Percentiles rank a stretch among this genome's conserved stretches.
Conservation (phyloP, 2,113 vertebrate genomes). For the Plestiodon gilberti region DNA sequence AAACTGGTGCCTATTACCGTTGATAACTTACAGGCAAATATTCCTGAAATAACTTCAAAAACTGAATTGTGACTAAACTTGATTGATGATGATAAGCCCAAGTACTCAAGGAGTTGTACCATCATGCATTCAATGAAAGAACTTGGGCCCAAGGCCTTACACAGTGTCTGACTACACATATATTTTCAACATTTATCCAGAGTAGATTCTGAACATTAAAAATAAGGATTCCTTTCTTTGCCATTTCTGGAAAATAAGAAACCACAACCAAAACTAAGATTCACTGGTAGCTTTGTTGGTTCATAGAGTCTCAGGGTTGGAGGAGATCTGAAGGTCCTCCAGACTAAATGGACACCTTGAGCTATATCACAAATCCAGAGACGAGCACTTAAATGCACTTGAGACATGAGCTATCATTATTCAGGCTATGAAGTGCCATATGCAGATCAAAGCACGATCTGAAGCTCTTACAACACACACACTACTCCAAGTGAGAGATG, state of each 20-base stretch:
- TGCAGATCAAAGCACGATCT: not conserved
- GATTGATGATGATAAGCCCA: not conserved
- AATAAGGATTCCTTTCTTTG: not conserved
- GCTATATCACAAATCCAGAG: not conserved
- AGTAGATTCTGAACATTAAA: not conserved
- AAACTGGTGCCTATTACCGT: not conserved
- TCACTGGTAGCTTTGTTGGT: not conserved
- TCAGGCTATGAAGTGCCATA: not conserved
- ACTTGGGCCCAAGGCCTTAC: not conserved
- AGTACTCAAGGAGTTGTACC: not conserved
- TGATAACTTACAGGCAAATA: not conserved
- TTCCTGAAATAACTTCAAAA: not conserved
- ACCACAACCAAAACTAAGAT: not conserved
- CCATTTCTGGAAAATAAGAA: not conserved
- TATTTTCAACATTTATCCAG: not conserved
- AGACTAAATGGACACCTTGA: not conserved
- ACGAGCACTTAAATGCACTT: not conserved
- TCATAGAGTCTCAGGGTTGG: not conserved
- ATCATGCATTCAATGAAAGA: not conserved
- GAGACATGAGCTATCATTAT: not conserved
- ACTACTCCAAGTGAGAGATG: too few species aligned
- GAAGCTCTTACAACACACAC: too few species aligned
- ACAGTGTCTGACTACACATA: not conserved
- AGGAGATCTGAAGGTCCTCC: not conserved
- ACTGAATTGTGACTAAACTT: not conserved